Conservation (phyloP, 2,113 vertebrate genomes). For the Eolophus roseicapilla region DNA sequence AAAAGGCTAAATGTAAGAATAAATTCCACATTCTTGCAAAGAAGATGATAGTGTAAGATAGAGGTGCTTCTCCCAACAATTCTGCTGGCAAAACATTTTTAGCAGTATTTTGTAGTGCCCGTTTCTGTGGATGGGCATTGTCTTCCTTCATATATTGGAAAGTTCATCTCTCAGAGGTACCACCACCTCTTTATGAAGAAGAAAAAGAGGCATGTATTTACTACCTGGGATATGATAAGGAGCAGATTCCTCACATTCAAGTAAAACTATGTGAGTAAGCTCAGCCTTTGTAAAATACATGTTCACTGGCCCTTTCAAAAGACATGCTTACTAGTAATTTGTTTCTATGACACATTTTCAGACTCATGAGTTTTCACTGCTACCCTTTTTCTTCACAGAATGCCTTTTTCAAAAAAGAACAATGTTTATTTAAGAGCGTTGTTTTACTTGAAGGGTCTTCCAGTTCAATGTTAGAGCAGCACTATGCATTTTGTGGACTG, state of each 20-base stretch:
- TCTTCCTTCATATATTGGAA: neutral
- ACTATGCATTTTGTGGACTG: neutral
- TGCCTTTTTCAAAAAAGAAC: neutral
- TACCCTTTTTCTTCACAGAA: neutral
- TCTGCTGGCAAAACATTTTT: neutral
- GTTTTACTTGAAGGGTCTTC: neutral
- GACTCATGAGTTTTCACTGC: neutral
- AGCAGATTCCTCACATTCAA: neutral
- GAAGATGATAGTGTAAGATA: neutral
- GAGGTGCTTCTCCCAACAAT: neutral
- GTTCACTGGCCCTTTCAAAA: neutral
- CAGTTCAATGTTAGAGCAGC: neutral
- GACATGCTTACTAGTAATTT: neutral
- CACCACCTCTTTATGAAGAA: neutral
- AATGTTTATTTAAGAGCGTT: neutral
- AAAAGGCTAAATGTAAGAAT: neutral
- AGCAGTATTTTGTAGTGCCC: neutral
- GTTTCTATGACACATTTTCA: neutral
- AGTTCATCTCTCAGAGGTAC: neutral
- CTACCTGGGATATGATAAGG: neutral
- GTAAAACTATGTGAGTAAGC: neutral
- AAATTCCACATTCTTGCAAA: neutral
- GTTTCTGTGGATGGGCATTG: neutral
- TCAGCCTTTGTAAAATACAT: neutral
- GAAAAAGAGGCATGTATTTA: neutral